These are phyloP conservation scores for Saccopteryx leptura DNA, from an alignment of 2,113 vertebrate genomes.

Conservation along the genomic window DNA sequence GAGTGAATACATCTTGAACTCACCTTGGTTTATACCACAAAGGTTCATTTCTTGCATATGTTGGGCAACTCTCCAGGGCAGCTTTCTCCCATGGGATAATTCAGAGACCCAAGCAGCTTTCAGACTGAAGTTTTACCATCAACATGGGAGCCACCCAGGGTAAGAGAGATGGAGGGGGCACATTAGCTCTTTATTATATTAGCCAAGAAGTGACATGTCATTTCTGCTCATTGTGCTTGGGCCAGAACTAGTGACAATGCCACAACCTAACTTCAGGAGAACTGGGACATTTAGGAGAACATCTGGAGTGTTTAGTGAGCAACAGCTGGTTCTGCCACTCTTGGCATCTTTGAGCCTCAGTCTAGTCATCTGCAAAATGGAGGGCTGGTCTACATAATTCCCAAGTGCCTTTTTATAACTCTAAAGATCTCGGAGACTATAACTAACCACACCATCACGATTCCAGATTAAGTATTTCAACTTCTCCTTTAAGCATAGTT, in stretches of 20 bases:
- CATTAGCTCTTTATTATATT: neutral
- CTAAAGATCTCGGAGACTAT: neutral
- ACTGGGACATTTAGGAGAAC: neutral
- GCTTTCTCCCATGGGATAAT: neutral
- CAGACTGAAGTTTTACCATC: neutral
- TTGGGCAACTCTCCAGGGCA: neutral
- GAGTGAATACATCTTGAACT: neutral
- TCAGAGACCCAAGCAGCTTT: neutral
- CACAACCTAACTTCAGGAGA: neutral
- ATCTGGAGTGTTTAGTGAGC: neutral
- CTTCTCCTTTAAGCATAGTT: constrained; percentile 9
- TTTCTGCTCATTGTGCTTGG: neutral
- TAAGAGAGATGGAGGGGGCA: neutral
- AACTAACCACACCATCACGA: neutral
- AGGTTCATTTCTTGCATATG: neutral
- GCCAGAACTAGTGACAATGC: neutral
- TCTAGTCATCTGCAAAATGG: neutral
- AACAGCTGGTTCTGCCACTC: neutral
- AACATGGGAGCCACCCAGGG: neutral
- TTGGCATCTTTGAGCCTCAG: neutral
- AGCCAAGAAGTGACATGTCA: neutral
- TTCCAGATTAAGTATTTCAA: neutral
- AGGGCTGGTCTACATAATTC: neutral
- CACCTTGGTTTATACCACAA: neutral
- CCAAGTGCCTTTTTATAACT: neutral